Evolutionary conservation across 2,888 invertebrate species (phyloP), one percentile per base, ranked within the genome.

Genomic region (Spodoptera littoralis): DNA sequence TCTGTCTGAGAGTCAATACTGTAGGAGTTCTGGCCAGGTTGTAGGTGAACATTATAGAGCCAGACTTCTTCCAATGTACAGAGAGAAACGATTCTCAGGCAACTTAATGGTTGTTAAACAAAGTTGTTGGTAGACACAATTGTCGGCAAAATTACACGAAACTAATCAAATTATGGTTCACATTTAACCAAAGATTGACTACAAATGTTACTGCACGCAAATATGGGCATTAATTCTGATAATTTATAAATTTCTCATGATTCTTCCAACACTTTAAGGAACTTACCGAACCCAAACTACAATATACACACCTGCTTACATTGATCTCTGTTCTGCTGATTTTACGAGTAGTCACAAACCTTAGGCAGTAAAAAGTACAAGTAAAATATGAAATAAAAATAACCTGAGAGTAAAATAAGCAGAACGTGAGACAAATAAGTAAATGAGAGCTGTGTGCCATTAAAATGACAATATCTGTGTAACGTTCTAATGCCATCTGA

Each of bases 171-270:
- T 63, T 57, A 66, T 58, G 71, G 71, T 70, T 80, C 56, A 51
- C 60, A 69, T 68, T 67, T 65, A 75, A 77, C 83, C 84, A 84
- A 85, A 84, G 79, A 85, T 71, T 65, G 66, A 80, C 70, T 57
- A 55, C 42, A 68, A 76, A 76, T 73, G 73, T 84, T 80, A 83
- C 75, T 82, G 62, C 66, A 71, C 63, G 49, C 53, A 70, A 70
- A 77, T 36, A 36, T 18, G 84, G 85, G 84, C 84, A 85, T 83
- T 84, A 84, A 67, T 76, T 72, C 49, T 66, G 57, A 67, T 62
- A 52, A 67, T 50, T 67, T 52, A 64, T 22, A 27, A 2, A 44
- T 45, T 53, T 62, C 27, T 55, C 30, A 22, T 36, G 52, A 55
- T 60, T 56, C 44, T 44, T 43, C 24, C 22, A 30, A 48, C 60